Percentiles rank a stretch among this genome's conserved stretches.
These are phyloP conservation scores for Galeopsomyia nigrocyanea DNA, from an alignment of 2,888 invertebrate species.

Conservation along the genomic window DNA sequence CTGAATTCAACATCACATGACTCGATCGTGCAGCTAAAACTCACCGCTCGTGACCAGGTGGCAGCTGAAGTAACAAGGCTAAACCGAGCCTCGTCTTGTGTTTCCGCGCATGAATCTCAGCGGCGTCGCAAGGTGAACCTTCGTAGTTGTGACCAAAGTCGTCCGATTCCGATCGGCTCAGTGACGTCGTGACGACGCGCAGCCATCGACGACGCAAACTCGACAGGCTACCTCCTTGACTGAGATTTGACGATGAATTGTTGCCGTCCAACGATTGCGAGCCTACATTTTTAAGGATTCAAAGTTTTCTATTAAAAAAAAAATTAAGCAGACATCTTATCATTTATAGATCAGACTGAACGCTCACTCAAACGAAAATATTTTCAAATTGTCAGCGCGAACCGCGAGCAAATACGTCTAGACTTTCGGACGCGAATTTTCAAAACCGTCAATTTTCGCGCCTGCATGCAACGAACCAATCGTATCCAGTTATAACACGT, in stretches of 20 bases:
- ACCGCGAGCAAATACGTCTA: too few species aligned
- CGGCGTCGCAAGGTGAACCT: slow-evolving; percentile 46
- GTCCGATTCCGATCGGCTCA: slow-evolving; percentile 69
- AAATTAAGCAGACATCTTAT: too few species aligned
- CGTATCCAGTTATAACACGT: too few species aligned
- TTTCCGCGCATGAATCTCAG: slow-evolving; percentile 55
- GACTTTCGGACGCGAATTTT: too few species aligned
- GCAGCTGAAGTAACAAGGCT: slow-evolving; percentile 76
- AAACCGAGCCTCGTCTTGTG: slow-evolving; percentile 76
- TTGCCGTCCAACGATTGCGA: slow-evolving; percentile 63
- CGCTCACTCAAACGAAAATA: too few species aligned
- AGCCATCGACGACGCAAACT: slow-evolving; percentile 73
- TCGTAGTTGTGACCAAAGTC: slow-evolving; percentile 62
- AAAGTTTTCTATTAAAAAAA: too few species aligned
- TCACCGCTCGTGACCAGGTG: slow-evolving; percentile 72
- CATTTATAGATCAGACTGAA: too few species aligned
- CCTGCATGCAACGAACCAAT: too few species aligned
- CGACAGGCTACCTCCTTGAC: slow-evolving; percentile 69
- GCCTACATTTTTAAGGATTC: slow-evolving; percentile 52
- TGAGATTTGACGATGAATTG: slow-evolving; percentile 55
- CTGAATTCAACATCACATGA: not conserved
- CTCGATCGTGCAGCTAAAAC: slow-evolving; percentile 37
- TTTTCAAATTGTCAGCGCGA: too few species aligned
- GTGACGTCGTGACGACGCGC: slow-evolving; percentile 71
- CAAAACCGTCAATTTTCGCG: too few species aligned